Conservation (phyloP, 2,797 vertebrate genomes). For the Tinamus major region DNA sequence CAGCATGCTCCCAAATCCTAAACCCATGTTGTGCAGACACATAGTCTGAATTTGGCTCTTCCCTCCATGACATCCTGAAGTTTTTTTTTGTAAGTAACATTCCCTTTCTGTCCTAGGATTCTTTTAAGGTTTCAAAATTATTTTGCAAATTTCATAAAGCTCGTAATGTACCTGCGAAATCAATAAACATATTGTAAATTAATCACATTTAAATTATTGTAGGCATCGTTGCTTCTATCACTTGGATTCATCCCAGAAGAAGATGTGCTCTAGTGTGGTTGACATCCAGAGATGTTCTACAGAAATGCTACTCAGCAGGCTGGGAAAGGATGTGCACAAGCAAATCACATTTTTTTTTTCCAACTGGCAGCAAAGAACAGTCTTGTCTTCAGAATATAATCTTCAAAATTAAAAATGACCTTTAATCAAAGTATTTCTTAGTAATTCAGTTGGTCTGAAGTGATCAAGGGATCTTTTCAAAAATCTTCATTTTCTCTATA, state of each 20-base stretch:
- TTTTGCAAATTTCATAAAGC: not conserved
- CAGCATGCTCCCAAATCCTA: not conserved
- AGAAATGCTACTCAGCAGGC: not conserved
- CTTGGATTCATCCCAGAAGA: accelerated
- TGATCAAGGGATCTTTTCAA: not conserved
- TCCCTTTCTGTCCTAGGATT: not conserved
- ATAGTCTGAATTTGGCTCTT: not conserved
- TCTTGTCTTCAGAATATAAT: not conserved
- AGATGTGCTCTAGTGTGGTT: not conserved
- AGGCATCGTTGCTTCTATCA: not conserved
- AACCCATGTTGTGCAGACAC: not conserved
- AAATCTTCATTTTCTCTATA: not conserved
- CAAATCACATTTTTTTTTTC: not conserved
- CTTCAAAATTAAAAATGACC: not conserved
- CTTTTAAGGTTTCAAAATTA: not conserved
- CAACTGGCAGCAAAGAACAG: not conserved
- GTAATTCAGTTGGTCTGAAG: not conserved
- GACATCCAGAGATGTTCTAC: not conserved
- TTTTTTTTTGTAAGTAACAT: not conserved
- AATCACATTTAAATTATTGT: not conserved
- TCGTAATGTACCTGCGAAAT: not conserved
- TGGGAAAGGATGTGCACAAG: not conserved
- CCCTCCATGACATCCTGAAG: not conserved
- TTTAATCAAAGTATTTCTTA: not conserved
- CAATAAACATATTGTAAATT: not conserved